Evolutionary conservation across 2,113 vertebrate genomes (phyloP).

Genomic region (Piprites chloris): DNA sequence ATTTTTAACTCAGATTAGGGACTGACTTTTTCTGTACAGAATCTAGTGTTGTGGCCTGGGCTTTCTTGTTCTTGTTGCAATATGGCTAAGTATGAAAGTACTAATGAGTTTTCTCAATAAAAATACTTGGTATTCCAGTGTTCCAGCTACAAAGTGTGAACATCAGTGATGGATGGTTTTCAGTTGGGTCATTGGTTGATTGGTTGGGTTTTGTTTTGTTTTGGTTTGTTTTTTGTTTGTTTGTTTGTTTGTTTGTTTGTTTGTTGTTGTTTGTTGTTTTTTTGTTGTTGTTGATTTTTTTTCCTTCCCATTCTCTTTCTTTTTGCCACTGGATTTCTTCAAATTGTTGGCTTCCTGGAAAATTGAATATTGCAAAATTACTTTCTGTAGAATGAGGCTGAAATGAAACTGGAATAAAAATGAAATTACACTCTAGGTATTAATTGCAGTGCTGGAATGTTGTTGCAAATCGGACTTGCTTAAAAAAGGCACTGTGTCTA

Average conservation of each 20-base stretch:
- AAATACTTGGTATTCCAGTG: not conserved
- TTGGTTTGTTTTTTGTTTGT: too few species aligned
- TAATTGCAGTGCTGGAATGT: not conserved
- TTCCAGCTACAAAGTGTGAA: constrained; percentile 21
- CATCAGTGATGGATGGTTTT: not conserved
- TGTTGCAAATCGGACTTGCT: not conserved
- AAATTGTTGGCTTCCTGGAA: not conserved
- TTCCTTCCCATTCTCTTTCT: too few species aligned
- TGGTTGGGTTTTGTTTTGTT: too few species aligned
- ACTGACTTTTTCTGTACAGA: not conserved
- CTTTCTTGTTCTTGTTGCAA: not conserved
- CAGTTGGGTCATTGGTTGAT: not conserved
- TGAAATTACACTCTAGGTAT: not conserved
- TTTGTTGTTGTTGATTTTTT: too few species aligned
- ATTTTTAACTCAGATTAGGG: constrained; percentile 32
- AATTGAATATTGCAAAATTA: not conserved
- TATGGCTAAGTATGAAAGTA: not conserved
- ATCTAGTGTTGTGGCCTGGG: not conserved
- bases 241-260: too few species aligned
- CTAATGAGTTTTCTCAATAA: not conserved
- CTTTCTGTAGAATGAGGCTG: not conserved
- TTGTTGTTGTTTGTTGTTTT: too few species aligned
- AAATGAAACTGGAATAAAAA: not conserved
- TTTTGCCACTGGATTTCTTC: not conserved
- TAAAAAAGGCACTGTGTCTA: not conserved